Base-by-base conservation (phyloP, 2,113 vertebrate species). In the Pao palembangensis region DNA sequence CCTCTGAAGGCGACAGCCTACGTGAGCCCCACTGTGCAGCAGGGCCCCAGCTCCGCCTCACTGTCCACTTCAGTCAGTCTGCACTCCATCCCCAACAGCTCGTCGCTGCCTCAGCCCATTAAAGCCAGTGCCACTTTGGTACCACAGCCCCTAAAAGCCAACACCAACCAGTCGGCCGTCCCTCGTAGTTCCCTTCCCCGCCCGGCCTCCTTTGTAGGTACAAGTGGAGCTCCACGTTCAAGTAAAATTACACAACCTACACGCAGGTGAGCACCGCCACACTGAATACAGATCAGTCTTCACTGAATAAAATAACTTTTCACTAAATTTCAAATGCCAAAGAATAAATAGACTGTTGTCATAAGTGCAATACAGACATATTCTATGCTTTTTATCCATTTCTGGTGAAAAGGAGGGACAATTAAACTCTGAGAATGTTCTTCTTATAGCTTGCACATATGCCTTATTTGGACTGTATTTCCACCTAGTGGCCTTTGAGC, bases 1-100 rank as follows among this genome's bases (percentile, higher is more conserved):
- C 93, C 93, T 14, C 86, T 94, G 5, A 99, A 99, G 89, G 96
- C 96, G 73, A 99, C 95, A 16, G 96, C 96, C 28, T 98, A 99
- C 0, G 96, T 99, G 47, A 99, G 96, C 79, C 96, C 96, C 3
- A 99, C 96, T 0, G 88, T 99, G 48, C 96, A 98, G 91, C 96
- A 98, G 88, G 93, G 94, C 46, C 86, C 86, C 65, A 83, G 77
- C 38, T 79, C 76, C 70, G 86, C 69, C 38, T 71, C 78, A 31
- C 79, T 91, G 80, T 87, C 94, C 51, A 58, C 92, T 42, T 94
- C 96, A 61, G 83, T 72, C 21, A 93, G 82, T 64, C 83, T 92
- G 0, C 92, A 92, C 82, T 75, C 93, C 1, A 80, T 96, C 53
- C 89, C 92, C 67, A 92, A 69, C 88, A 92, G 90, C n/a, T 83